phyloP scores from a whole-genome alignment of 2,113 vertebrate species.

The Rhinogobius similis region DNA sequence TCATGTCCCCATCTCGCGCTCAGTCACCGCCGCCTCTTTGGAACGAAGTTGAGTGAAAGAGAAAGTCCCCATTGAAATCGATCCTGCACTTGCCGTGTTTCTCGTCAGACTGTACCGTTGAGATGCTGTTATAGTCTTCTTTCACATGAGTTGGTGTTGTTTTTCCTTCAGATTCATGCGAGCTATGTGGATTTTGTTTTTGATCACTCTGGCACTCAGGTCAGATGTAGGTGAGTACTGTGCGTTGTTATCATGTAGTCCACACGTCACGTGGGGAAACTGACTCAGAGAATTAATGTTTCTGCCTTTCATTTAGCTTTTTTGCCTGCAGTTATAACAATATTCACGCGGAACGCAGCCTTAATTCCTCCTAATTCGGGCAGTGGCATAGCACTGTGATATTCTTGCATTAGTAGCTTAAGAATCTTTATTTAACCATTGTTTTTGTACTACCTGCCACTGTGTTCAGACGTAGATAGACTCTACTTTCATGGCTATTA shows the following conservation, averaged over 20 bases:
- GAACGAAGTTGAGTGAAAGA: conserved; percentile 66
- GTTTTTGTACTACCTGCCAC: background rate
- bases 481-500: background rate
- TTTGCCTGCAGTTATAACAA: background rate
- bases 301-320: background rate
- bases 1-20: conserved; percentile 44
- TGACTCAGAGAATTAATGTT: background rate
- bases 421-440: background rate
- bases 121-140: background rate
- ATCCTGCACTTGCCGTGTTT: conserved; percentile 45
- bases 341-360: background rate
- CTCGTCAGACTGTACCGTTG: background rate
- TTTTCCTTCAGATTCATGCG: conserved; percentile 4
- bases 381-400: background rate
- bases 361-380: background rate
- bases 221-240: conserved; percentile 68
- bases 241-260: background rate
- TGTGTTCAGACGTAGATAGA: background rate
- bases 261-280: background rate
- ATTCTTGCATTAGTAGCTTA: background rate
- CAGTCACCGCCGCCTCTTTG: conserved; percentile 39
- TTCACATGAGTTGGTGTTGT: background rate
- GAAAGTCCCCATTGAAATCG: conserved; percentile 60
- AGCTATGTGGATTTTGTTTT: conserved; percentile 55
- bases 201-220: conserved; percentile 47